These are phyloP conservation scores for Chalcosyrphus nemorum DNA, from an alignment of 2,888 invertebrate species.

Conservation along the genomic window DNA sequence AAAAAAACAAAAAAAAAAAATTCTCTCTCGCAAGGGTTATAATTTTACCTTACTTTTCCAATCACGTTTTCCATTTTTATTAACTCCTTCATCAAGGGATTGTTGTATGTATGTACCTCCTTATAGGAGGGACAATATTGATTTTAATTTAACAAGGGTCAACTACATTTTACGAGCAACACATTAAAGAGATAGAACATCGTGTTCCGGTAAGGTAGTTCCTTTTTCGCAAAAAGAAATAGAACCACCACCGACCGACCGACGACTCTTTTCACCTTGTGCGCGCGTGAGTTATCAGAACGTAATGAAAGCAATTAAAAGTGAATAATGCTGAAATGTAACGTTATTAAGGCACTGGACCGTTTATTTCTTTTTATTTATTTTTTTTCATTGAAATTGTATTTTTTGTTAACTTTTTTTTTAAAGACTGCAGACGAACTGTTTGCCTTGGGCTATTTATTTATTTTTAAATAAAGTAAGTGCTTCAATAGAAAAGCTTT, in stretches of 20 bases:
- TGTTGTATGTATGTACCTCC: background rate
- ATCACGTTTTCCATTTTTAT: constrained; percentile 1
- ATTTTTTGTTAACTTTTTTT: background rate
- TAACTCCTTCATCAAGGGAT: constrained; percentile 2
- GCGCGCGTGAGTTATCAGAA: background rate
- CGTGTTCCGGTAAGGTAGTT: background rate
- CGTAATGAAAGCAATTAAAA: background rate
- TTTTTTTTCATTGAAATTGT: background rate
- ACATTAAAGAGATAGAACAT: background rate
- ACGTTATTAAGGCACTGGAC: background rate
- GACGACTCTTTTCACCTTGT: background rate
- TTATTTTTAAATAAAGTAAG: background rate
- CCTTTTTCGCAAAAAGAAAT: background rate
- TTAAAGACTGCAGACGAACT: background rate
- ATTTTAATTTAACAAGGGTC: constrained; percentile 1
- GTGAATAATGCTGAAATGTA: background rate
- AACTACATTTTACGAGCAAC: background rate
- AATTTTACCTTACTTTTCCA: background rate
- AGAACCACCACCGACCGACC: too few relatives aligned
- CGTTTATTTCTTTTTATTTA: background rate
- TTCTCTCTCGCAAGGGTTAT: background rate
- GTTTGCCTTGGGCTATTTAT: background rate
- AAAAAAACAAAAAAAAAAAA: too few relatives aligned
- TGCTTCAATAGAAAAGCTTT: background rate
- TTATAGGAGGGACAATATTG: background rate